Evolutionary conservation across 2,797 vertebrate genomes (phyloP).

Genomic region (Lacerta bilineata): DNA sequence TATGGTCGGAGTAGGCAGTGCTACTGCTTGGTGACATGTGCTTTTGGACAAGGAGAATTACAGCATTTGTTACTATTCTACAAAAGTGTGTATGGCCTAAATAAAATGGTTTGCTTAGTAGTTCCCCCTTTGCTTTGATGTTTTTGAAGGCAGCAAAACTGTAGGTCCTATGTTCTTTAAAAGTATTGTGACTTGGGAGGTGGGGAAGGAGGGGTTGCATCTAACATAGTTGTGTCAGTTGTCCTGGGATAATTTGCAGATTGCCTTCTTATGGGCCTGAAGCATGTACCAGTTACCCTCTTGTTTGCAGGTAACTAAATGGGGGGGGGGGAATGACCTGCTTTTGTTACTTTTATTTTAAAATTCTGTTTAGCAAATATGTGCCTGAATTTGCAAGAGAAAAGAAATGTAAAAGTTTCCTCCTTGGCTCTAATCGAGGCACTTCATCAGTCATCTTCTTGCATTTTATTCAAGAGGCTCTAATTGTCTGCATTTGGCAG

Average conservation of each 20-base stretch:
- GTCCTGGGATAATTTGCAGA: slow-evolving; percentile 21
- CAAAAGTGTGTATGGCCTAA: not conserved
- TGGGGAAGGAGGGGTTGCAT: not conserved
- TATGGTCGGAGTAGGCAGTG: not conserved
- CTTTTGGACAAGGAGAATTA: not conserved
- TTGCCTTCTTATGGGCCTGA: slow-evolving; percentile 49
- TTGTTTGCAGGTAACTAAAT: slow-evolving; percentile 71
- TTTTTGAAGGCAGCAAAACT: slow-evolving; percentile 22
- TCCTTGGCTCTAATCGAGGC: slow-evolving; percentile 79
- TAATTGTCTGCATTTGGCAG: slow-evolving; percentile 94
- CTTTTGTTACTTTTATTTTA: slow-evolving; percentile 56
- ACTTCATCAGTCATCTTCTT: slow-evolving; percentile 85
- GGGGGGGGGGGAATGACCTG: slow-evolving; percentile 43
- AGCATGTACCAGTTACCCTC: slow-evolving; percentile 42
- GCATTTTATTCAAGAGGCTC: slow-evolving; percentile 87
- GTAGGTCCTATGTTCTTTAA: slow-evolving; percentile 27
- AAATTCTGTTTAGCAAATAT: slow-evolving; percentile 78
- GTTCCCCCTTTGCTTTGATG: slow-evolving; percentile 26
- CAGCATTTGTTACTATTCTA: not conserved
- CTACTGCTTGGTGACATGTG: not conserved
- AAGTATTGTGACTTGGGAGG: not conserved
- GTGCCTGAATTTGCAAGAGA: slow-evolving; percentile 79
- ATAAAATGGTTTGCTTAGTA: not conserved
- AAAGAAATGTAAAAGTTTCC: slow-evolving; percentile 83
- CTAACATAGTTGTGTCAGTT: slow-evolving; percentile 51